Conservation (phyloP, 2,888 invertebrate genomes). For the Metopia argyrocephala region DNA sequence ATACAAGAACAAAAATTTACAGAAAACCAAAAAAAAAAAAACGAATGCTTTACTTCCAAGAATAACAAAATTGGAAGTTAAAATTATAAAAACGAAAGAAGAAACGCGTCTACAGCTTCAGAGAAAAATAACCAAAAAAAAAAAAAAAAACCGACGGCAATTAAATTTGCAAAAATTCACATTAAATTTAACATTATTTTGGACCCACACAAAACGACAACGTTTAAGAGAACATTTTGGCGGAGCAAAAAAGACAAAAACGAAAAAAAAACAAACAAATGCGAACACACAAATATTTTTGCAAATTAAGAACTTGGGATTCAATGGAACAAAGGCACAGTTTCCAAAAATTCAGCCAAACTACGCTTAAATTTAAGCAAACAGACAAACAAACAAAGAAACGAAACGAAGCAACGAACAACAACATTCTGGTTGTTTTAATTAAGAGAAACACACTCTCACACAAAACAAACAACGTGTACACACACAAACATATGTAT, state of each 20-base stretch:
- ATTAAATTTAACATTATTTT: constrained; percentile 59
- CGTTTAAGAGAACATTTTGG: constrained; percentile 18
- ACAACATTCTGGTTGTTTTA: constrained; percentile 55
- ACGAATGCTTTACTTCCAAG: constrained; percentile 16
- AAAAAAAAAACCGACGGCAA: constrained; percentile 36
- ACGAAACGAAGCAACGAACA: not conserved
- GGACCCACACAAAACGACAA: constrained; percentile 44
- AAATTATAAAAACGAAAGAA: constrained; percentile 13
- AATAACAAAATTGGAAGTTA: constrained; percentile 27
- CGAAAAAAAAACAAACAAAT: constrained; percentile 4
- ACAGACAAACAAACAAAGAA: too few relatives aligned
- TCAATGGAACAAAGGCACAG: constrained; percentile 22
- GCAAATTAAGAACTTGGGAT: constrained; percentile 12
- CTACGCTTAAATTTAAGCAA: constrained; percentile 50
- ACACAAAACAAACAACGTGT: constrained; percentile 3
- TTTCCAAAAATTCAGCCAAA: constrained; percentile 10
- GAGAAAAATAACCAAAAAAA: not conserved
- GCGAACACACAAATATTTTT: constrained; percentile 25
- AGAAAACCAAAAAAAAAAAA: constrained; percentile 5
- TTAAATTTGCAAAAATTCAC: constrained; percentile 61
- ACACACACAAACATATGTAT: constrained; percentile 30
- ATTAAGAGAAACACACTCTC: constrained; percentile 52
- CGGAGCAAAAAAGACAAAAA: not conserved
- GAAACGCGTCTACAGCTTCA: not conserved
- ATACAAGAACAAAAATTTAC: too few relatives aligned